These are phyloP conservation scores for Scomber japonicus DNA, from an alignment of 2,113 vertebrate genomes.

Conservation along the genomic window DNA sequence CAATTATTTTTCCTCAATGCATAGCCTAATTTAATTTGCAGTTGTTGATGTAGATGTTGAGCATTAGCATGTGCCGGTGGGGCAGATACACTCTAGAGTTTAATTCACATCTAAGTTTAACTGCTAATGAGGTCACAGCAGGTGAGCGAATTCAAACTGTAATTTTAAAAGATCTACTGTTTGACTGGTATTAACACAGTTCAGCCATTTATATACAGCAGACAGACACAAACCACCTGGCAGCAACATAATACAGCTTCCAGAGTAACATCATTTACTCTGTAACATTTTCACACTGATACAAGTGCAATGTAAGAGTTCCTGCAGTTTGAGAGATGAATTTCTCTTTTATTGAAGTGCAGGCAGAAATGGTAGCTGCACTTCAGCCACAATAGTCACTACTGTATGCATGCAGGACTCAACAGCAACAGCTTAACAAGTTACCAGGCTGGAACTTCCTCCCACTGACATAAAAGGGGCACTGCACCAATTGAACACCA, in stretches of 20 bases:
- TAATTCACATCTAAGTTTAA: constrained; percentile 51
- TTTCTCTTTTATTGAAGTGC: neutral
- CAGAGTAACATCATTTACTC: neutral
- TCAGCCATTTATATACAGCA: constrained; percentile 14
- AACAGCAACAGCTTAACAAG: neutral
- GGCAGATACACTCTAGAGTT: constrained; percentile 11
- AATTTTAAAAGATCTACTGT: constrained; percentile 1
- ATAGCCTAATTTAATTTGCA: constrained; percentile 31
- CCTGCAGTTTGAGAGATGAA: constrained; percentile 2
- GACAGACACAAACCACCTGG: neutral
- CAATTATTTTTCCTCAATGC: neutral
- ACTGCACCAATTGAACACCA: neutral
- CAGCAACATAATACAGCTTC: neutral
- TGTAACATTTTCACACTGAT: neutral
- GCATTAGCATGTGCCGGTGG: neutral
- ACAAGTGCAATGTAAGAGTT: neutral
- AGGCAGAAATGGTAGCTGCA: neutral
- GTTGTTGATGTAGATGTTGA: constrained; percentile 12
- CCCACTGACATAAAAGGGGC: constrained; percentile 1
- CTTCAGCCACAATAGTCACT: constrained; percentile 4
- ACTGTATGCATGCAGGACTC: neutral
- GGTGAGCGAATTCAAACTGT: constrained; percentile 23
- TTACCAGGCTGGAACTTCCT: constrained; percentile 7
- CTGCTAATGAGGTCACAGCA: constrained; percentile 56
- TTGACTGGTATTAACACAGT: neutral